Evolutionary conservation across 1,140 invertebrate genomes (phyloP), one percentile per base, ranked within the genome.

Genomic region (Himalopsyche phryganea): DNA sequence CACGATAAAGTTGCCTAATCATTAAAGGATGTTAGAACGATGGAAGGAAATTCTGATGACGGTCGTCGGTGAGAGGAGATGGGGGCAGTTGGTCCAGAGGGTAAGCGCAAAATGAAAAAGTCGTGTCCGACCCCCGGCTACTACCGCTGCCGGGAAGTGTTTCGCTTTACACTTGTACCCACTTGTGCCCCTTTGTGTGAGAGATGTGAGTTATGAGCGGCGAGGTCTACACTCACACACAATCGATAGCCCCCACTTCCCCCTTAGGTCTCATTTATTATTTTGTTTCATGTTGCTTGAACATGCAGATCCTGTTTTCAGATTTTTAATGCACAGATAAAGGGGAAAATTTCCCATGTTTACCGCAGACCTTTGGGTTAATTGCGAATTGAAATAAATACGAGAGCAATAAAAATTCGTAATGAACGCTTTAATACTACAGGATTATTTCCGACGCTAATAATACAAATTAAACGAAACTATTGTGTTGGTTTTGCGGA

Each of bases 131-230:
- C 58, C 51, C 45, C 18, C 20, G 51, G 51, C 58, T 38, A 51
- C 23, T 47, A 14, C 45, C 9, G 23, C 23, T 28, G 23, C 23
- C 23, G 23, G 53, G 54, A 42, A 53, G 56, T 46, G 56, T 51
- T 51, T 49, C 57, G 44, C 50, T 53, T 36, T 48, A 48, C 57
- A 53, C 57, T 48, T 47, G 50, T 44, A 44, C 46, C 35, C 55
- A 35, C 32, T 38, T 36, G 28, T 18, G 23, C 19, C 41, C 17
- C 40, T 20, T 23, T 14, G 18, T 20, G 23, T 13, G 17, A 55
- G 57, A 48, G 50, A 47, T 59, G 57, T 53, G 57, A 59, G 50
- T 59, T 59, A 59, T 59, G 50, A 41, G 10, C 50, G 33, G 9
- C 56, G 47, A 33, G 23, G 18, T 38, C 18, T 44, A 28, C 11